These are phyloP conservation scores for Caenorhabditis brenneri DNA, from an alignment of 1,140 invertebrate genomes.

Conservation along the genomic window DNA sequence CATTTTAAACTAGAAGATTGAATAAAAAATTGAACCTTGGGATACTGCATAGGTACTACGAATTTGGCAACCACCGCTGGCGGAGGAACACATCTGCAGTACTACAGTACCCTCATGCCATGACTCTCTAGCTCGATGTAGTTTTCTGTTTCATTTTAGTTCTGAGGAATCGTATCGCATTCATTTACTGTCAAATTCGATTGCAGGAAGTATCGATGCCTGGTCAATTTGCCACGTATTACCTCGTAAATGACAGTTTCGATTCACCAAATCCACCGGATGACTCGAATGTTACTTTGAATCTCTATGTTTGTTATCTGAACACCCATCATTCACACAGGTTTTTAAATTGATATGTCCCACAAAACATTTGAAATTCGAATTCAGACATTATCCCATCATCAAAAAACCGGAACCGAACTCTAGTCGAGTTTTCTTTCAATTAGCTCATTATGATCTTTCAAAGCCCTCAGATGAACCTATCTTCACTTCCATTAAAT, in stretches of 20 bases:
- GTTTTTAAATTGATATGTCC: background rate
- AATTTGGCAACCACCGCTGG: too few species aligned
- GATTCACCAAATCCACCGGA: background rate
- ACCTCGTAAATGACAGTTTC: background rate
- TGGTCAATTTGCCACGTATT: constrained; percentile 8
- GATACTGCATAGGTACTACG: too few species aligned
- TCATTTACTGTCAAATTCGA: too few species aligned
- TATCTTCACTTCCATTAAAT: background rate
- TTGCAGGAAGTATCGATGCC: background rate
- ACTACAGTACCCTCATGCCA: too few species aligned
- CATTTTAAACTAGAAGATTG: too few species aligned
- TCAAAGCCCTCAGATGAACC: background rate
- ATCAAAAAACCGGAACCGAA: background rate
- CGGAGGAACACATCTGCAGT: too few species aligned
- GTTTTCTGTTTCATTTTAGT: too few species aligned
- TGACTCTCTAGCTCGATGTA: too few species aligned
- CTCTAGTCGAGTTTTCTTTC: background rate
- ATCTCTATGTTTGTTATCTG: background rate
- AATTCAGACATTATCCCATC: constrained; percentile 20
- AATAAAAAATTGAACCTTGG: too few species aligned
- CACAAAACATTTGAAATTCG: too few species aligned
- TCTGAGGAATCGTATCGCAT: background rate
- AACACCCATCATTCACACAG: background rate
- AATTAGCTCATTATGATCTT: background rate
- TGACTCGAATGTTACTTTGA: background rate